Evolutionary conservation across 2,797 vertebrate genomes (phyloP), one percentile per base, ranked within the genome.

Genomic region (Sparus aurata): DNA sequence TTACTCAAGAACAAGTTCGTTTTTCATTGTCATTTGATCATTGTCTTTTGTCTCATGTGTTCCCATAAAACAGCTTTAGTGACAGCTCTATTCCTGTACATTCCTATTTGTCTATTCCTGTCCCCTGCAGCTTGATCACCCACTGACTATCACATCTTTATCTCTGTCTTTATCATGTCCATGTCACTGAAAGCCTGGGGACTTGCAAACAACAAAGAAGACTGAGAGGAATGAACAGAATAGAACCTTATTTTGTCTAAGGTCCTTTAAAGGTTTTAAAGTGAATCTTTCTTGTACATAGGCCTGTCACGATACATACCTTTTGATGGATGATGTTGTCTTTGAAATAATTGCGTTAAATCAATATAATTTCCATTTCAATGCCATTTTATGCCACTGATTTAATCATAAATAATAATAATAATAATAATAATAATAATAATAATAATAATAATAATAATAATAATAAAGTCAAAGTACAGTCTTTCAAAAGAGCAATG

Each of bases 71-170:
- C 73, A 75, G 17, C 66, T 78, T 52, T 12, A 66, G 43, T 20
- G 70, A 78, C 61, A 34, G 68, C 63, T 81, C 72, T 64, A 73
- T 77, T 80, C 25, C 34, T 41, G 57, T 73, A 57, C 55, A 46
- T 57, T 53, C n/a, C 52, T 57, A 25, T 45, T 69, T 43, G 61
- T 75, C 60, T 58, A 3, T 58, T 59, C 5, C 38, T 47, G 34
- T 47, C 20, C 34, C 73, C 75, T 54, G 69, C 27, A 52, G 67
- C 76, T 65, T 53, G 5, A 73, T 78, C 79, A 65, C 60, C 53
- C 22, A 54, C 27, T 13, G 53, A 67, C 43, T 27, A 66, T 68
- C 30, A 52, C 49, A 63, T 55, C 41, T 76, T 80, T 73, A 73
- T 69, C 49, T 47, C 18, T 5, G 16, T 69, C 38, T 75, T 47